phyloP scores from a whole-genome alignment of 1,140 invertebrate genomes.

The Heliconius hewitsoni region DNA sequence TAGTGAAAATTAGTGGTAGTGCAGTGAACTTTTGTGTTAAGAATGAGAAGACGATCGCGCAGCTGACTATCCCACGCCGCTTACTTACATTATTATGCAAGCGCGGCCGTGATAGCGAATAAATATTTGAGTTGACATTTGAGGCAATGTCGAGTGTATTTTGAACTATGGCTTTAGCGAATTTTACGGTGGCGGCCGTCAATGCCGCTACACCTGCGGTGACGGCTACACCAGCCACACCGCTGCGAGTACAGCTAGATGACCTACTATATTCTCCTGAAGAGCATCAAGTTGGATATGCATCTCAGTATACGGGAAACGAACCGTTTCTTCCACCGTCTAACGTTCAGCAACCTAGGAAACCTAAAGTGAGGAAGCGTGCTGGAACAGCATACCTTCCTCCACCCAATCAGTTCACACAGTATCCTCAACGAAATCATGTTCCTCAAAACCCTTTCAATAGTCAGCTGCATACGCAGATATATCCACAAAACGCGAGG shows the following conservation, averaged over 20 bases:
- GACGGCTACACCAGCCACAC: constrained; percentile 51
- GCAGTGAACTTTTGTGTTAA: constrained; percentile 50
- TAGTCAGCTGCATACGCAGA: constrained; percentile 60
- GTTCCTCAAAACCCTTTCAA: constrained; percentile 65
- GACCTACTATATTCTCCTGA: constrained; percentile 71
- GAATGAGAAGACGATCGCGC: constrained; percentile 57
- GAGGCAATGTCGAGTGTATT: constrained; percentile 58
- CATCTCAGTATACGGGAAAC: constrained; percentile 52
- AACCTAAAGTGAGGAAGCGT: constrained; percentile 70
- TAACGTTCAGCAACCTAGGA: constrained; percentile 51
- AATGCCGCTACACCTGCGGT: constrained; percentile 59
- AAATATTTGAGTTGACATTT: constrained; percentile 64
- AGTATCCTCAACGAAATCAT: constrained; percentile 62
- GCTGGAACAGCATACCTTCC: constrained; percentile 73
- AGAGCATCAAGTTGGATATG: constrained; percentile 57
- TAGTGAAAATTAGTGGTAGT: constrained; percentile 53
- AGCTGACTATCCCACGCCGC: constrained; percentile 52
- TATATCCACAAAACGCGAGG: constrained; percentile 68
- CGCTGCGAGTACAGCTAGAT: constrained; percentile 61
- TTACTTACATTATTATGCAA: constrained; percentile 63
- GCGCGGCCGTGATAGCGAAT: constrained; percentile 48
- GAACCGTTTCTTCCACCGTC: constrained; percentile 65
- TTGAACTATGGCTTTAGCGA: constrained; percentile 70
- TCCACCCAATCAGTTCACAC: constrained; percentile 68
- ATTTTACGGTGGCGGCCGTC: constrained; percentile 62